Percentiles rank a stretch among this genome's conserved stretches.
Conservation (phyloP, 2,888 invertebrate species). For the Hydrotaea cyrtoneurina region DNA sequence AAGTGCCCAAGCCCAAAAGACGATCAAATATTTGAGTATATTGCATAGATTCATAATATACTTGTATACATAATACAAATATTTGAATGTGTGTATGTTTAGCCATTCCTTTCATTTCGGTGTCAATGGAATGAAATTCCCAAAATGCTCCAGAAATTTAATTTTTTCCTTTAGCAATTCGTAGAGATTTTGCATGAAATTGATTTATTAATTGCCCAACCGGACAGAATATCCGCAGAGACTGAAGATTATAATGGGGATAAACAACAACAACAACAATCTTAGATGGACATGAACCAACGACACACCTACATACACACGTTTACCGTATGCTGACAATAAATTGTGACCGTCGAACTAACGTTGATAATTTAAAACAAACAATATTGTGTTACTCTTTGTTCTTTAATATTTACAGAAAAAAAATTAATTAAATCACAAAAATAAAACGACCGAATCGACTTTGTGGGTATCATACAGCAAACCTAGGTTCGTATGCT, state of each 20-base stretch:
- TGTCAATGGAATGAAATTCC: slow-evolving; percentile 37
- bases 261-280: slow-evolving; percentile 35
- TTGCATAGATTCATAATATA: slow-evolving; percentile 1
- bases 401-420: too few species aligned
- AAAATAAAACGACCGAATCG: too few species aligned
- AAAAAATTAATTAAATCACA: too few species aligned
- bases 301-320: neutral
- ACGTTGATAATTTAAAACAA: neutral
- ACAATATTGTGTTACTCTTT: too few species aligned
- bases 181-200: slow-evolving; percentile 50
- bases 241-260: slow-evolving; percentile 28
- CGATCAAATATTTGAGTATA: neutral
- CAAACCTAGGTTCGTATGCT: too few species aligned
- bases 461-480: too few species aligned
- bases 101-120: neutral
- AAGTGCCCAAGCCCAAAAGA: neutral
- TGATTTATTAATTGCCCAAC: slow-evolving; percentile 75
- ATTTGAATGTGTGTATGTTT: neutral
- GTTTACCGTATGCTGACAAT: neutral
- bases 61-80: slow-evolving; percentile 9
- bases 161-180: slow-evolving; percentile 42
- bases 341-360: neutral
- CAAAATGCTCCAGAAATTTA: slow-evolving; percentile 44
- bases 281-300: neutral
- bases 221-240: slow-evolving; percentile 70